Conservation (phyloP, 2,888 invertebrate species). For the Ischnus inquisitorius region DNA sequence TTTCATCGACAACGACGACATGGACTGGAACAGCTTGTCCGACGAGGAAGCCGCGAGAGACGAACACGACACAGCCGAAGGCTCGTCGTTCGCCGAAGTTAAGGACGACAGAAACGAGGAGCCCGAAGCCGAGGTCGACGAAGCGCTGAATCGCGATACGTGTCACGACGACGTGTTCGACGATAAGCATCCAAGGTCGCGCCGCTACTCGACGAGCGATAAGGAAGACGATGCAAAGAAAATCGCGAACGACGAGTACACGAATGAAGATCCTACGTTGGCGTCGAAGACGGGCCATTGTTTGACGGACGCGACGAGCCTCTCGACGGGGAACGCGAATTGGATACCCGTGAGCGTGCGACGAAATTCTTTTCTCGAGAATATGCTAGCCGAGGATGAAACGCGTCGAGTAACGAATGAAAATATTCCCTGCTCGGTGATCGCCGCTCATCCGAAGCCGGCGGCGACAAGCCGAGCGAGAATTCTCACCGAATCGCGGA, state of each 20-base stretch:
- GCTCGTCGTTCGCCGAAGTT: slow-evolving; percentile 12
- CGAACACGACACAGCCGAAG: not conserved
- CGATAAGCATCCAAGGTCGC: slow-evolving; percentile 30
- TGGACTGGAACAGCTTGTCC: slow-evolving; percentile 51
- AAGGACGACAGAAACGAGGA: slow-evolving; percentile 36
- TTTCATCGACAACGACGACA: slow-evolving; percentile 64
- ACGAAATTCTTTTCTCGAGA: slow-evolving; percentile 80
- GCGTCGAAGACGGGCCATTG: not conserved
- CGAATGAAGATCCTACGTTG: not conserved
- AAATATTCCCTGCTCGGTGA: slow-evolving; percentile 65
- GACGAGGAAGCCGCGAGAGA: slow-evolving; percentile 35
- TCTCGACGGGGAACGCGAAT: not conserved
- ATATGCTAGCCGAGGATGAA: slow-evolving; percentile 76
- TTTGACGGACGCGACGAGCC: not conserved
- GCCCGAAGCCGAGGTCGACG: not conserved
- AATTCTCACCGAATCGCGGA: not conserved
- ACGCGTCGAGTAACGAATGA: slow-evolving; percentile 27
- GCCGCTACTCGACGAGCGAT: not conserved
- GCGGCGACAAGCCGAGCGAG: slow-evolving; percentile 24
- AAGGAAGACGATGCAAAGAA: slow-evolving; percentile 27
- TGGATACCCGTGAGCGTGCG: slow-evolving; percentile 70
- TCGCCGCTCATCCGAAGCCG: slow-evolving; percentile 73
- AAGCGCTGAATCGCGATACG: slow-evolving; percentile 43
- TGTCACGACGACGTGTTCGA: slow-evolving; percentile 22
- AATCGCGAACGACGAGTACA: slow-evolving; percentile 8